These are phyloP conservation scores for Autographa gamma DNA, from an alignment of 2,888 invertebrate species.

Conservation along the genomic window DNA sequence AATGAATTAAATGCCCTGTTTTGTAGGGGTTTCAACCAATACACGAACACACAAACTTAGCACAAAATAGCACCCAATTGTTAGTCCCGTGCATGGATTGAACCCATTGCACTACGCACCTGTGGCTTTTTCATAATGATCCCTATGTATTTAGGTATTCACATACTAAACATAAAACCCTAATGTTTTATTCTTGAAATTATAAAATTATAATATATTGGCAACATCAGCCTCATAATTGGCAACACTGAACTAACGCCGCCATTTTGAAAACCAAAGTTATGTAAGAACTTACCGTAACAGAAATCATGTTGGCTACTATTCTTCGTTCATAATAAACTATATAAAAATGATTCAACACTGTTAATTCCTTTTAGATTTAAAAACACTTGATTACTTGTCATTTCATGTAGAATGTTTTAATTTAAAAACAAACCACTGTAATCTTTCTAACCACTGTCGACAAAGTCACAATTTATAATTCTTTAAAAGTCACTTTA, in stretches of 20 bases:
- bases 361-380: not conserved
- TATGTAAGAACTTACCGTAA: slow-evolving; percentile 49
- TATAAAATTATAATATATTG: not conserved
- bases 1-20: no score
- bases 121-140: no score
- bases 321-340: slow-evolving; percentile 35
- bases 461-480: not conserved
- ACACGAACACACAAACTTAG: no score
- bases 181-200: no score
- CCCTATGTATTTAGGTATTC: no score
- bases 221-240: not conserved
- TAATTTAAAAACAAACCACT: not conserved
- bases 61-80: no score
- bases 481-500: not conserved
- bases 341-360: slow-evolving; percentile 13
- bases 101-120: no score
- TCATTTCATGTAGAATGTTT: not conserved
- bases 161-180: no score
- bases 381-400: not conserved
- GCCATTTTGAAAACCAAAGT: not conserved
- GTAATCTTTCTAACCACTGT: not conserved
- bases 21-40: no score
- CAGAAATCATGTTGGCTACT: slow-evolving; percentile 52
- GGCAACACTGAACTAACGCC: not conserved
- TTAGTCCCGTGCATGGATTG: no score